phyloP scores from a whole-genome alignment of 2,113 vertebrate species.

The Daboia siamensis region DNA sequence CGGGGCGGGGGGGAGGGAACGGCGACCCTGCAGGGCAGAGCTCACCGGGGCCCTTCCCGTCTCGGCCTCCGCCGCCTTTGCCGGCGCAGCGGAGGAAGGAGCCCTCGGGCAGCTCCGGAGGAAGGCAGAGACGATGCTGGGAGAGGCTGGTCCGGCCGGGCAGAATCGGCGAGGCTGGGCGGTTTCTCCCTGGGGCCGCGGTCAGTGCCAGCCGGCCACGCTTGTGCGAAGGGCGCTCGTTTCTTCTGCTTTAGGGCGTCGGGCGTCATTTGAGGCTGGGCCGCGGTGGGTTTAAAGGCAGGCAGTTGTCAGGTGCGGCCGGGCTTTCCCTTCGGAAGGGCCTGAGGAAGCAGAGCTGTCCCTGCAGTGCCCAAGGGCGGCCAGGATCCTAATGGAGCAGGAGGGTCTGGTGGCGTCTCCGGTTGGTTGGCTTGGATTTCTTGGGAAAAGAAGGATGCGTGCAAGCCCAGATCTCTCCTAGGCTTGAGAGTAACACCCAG shows the following conservation, averaged over 20 bases:
- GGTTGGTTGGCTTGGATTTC: background rate
- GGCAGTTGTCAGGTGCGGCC: background rate
- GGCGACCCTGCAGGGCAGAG: background rate
- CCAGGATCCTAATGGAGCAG: slow-evolving; percentile 16
- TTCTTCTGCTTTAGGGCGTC: background rate
- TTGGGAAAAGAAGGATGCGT: background rate
- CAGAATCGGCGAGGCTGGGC: too few species aligned
- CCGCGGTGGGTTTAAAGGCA: background rate
- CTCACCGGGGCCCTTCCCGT: background rate
- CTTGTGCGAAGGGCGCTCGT: accelerated
- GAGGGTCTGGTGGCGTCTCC: background rate
- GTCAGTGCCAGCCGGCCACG: background rate
- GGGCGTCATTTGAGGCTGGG: background rate
- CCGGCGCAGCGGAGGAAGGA: background rate
- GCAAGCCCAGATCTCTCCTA: background rate
- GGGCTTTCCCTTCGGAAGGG: background rate
- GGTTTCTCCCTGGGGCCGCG: background rate
- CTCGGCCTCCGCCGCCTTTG: background rate
- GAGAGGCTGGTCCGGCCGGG: background rate
- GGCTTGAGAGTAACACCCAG: background rate
- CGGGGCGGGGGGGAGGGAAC: background rate
- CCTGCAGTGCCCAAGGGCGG: background rate
- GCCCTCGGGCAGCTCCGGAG: background rate
- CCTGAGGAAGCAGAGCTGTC: background rate
- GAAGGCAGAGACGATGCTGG: background rate